These are phyloP conservation scores for Chloropsis cyanopogon DNA, from an alignment of 2,113 vertebrate genomes.

Conservation along the genomic window DNA sequence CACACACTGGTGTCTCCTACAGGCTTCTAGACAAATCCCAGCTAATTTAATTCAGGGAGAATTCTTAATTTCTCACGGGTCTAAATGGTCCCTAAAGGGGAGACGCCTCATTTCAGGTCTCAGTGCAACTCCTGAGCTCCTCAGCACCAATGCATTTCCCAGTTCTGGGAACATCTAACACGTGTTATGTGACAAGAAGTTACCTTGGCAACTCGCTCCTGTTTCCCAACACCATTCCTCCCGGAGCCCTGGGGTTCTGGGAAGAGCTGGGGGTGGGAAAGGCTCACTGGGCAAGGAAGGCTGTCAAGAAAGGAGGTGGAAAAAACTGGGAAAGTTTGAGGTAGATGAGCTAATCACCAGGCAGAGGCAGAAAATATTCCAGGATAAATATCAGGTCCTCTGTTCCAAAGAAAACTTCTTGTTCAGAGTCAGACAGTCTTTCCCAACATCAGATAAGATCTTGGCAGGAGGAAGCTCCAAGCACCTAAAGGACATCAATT, in stretches of 20 bases:
- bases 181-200: not conserved
- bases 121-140: not conserved
- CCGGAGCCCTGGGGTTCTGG: not conserved
- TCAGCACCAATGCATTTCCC: not conserved
- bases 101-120: not conserved
- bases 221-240: not conserved
- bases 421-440: not conserved
- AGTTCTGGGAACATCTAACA: not conserved
- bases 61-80: not conserved
- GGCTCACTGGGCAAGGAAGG: not conserved
- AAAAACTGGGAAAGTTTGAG: constrained; percentile 3
- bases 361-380: not conserved
- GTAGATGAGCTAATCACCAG: not conserved
- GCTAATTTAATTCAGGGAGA: not conserved
- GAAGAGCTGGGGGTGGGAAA: not conserved
- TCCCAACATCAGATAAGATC: not conserved
- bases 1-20: not conserved
- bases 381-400: not conserved
- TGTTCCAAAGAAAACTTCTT: not conserved
- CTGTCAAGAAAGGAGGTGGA: not conserved
- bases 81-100: not conserved
- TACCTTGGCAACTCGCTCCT: not conserved
- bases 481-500: not conserved
- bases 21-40: not conserved
- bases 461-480: not conserved